phyloP scores from a whole-genome alignment of 2,888 invertebrate species.

The Lagria hirta region DNA sequence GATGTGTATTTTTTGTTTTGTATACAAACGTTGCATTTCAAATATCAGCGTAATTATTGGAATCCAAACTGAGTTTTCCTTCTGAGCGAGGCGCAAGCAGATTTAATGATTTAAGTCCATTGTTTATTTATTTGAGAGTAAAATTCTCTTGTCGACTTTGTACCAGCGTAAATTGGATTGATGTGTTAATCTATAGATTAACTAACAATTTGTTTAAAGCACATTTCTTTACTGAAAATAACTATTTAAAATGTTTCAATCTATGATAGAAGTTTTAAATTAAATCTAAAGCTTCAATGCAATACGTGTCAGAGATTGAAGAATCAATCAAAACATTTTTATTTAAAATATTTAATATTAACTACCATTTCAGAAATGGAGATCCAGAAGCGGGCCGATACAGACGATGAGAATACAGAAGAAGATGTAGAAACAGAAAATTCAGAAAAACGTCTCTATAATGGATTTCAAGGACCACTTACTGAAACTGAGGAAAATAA shows the following conservation, averaged over 20 bases:
- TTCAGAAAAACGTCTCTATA: slow-evolving; percentile 47
- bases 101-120: slow-evolving; percentile 18
- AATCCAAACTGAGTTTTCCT: slow-evolving; percentile 10
- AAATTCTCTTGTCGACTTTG: too few relatives aligned
- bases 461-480: slow-evolving; percentile 67
- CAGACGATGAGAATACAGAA: slow-evolving; percentile 53
- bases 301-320: slow-evolving; percentile 8
- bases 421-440: slow-evolving; percentile 42
- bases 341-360: slow-evolving; percentile 25
- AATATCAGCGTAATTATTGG: slow-evolving; percentile 16
- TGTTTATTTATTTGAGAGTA: slow-evolving; percentile 20
- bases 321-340: slow-evolving; percentile 17
- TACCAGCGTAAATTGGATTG: too few relatives aligned
- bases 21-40: slow-evolving; percentile 11
- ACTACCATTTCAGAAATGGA: slow-evolving; percentile 61
- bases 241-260: too few relatives aligned
- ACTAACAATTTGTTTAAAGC: too few relatives aligned
- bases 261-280: too few relatives aligned
- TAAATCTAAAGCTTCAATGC: slow-evolving; percentile 18
- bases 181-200: too few relatives aligned
- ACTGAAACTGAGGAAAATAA: slow-evolving; percentile 59
- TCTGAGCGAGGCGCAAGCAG: slow-evolving; percentile 14
- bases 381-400: slow-evolving; percentile 58
- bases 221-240: too few relatives aligned
- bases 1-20: slow-evolving; percentile 7